Percentiles rank a stretch among this genome's conserved stretches.
These are phyloP conservation scores for Corydoras sp. DNA, from an alignment of 2,113 vertebrate species.

Conservation along the genomic window DNA sequence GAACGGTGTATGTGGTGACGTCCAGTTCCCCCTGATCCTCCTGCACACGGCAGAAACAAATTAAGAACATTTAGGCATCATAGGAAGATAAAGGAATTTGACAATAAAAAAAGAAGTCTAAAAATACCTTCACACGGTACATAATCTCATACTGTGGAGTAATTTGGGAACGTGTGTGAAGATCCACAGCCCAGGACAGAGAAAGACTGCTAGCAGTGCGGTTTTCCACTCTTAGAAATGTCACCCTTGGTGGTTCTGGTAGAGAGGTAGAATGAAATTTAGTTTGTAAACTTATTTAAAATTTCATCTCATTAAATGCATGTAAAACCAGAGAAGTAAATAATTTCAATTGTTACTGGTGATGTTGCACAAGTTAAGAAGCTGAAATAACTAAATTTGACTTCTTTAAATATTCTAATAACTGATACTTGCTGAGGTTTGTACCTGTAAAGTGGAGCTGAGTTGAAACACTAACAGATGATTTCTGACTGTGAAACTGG, in stretches of 20 bases:
- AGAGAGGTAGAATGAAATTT: not conserved
- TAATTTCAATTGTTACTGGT: too few relatives aligned
- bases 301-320: not conserved
- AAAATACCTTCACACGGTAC: slow-evolving; percentile 87
- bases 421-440: slow-evolving; percentile 3
- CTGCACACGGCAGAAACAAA: slow-evolving; percentile 39
- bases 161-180: slow-evolving; percentile 71
- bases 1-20: slow-evolving; percentile 85
- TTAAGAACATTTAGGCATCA: too few relatives aligned
- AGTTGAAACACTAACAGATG: slow-evolving; percentile 64
- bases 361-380: too few relatives aligned
- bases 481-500: slow-evolving; percentile 55
- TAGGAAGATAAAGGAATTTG: too few relatives aligned
- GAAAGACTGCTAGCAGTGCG: slow-evolving; percentile 74
- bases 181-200: slow-evolving; percentile 82
- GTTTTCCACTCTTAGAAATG: slow-evolving; percentile 73
- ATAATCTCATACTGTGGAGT: slow-evolving; percentile 86
- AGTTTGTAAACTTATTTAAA: not conserved
- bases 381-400: too few relatives aligned
- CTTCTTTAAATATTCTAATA: too few relatives aligned
- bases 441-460: slow-evolving; percentile 84
- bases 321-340: too few relatives aligned
- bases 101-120: too few relatives aligned
- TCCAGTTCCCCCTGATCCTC: slow-evolving; percentile 70
- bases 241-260: slow-evolving; percentile 88